phyloP scores from a whole-genome alignment of 2,113 vertebrate species.

The Jaculus jaculus region DNA sequence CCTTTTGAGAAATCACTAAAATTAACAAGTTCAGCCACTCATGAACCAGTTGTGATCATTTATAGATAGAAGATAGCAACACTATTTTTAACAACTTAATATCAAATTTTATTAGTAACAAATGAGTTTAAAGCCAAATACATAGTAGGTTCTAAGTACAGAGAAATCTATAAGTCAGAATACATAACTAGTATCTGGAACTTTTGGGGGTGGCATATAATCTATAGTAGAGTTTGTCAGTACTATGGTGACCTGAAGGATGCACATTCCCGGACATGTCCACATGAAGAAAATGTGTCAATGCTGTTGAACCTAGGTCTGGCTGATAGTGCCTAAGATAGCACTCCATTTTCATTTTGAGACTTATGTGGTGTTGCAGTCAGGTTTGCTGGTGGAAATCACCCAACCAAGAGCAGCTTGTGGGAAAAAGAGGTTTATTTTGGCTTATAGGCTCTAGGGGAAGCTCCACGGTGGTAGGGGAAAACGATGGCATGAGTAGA shows the following conservation, averaged over 20 bases:
- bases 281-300: constrained; percentile 46
- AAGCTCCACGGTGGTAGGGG: too few relatives aligned
- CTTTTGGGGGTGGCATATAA: constrained; percentile 21
- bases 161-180: neutral
- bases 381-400: too few relatives aligned
- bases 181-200: constrained; percentile 53
- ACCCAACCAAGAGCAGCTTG: too few relatives aligned
- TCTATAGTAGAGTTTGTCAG: constrained; percentile 63
- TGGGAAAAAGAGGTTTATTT: too few relatives aligned
- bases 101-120: constrained; percentile 23
- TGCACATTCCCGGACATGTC: constrained; percentile 9
- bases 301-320: neutral
- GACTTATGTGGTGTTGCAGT: neutral
- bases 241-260: constrained; percentile 65
- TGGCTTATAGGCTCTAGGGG: too few relatives aligned
- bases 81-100: neutral
- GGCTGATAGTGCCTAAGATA: neutral
- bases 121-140: constrained; percentile 18
- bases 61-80: neutral
- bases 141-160: neutral
- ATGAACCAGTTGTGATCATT: neutral
- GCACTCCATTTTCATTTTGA: constrained; percentile 17
- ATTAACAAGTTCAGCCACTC: neutral
- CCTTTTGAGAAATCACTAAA: neutral
- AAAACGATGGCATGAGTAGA: too few relatives aligned